Base-by-base conservation (phyloP, 2,888 invertebrate species). In the Tachina fera region DNA sequence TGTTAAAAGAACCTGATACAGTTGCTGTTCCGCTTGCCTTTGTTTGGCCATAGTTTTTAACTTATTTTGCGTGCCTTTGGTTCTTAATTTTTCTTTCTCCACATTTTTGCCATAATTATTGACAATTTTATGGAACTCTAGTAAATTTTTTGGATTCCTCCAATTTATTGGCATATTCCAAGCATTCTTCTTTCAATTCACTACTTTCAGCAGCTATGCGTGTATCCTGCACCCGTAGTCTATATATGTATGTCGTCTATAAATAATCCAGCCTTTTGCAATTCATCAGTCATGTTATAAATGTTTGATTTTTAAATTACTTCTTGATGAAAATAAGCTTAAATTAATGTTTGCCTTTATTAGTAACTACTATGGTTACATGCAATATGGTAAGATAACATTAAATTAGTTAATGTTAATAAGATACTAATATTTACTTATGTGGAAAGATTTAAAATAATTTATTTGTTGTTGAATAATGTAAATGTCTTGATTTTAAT, bases 31-130 rank as follows among this genome's bases (percentile, higher is more conserved):
- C 2, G 96, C 95, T 92, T 98, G 97, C 76, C 96, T 94, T 90
- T 98, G 96, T 90, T 98, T 98, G 6, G 96, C 95, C 90, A 97
- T 96, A 0, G 97, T 97, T 91, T 98, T 97, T 0, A 98, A 92
- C 65, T 97, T 93, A 92, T 98, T 98, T 90, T 97, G 95, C 0
- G 97, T 95, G 10, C 98, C 98, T 86, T 98, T 97, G 0, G 97
- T 97, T 89, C 96, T 96, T 94, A 98, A 96, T 93, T 98, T 98
- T 91, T 97, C 97, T 89, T 95, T 96, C 1, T 97, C 98, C 0
- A 98, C 98, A 91, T 97, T 96, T 88, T 95, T 95, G 0, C 97
- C 96, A 74, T 98, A 94, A 87, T 95, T 95, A 89, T 96, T 96
- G 9, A 97, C 94, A 87, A 97, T 94, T 68, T 94, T 94, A 86